Conservation (phyloP, 2,113 vertebrate genomes). For the Jacana jacana region DNA sequence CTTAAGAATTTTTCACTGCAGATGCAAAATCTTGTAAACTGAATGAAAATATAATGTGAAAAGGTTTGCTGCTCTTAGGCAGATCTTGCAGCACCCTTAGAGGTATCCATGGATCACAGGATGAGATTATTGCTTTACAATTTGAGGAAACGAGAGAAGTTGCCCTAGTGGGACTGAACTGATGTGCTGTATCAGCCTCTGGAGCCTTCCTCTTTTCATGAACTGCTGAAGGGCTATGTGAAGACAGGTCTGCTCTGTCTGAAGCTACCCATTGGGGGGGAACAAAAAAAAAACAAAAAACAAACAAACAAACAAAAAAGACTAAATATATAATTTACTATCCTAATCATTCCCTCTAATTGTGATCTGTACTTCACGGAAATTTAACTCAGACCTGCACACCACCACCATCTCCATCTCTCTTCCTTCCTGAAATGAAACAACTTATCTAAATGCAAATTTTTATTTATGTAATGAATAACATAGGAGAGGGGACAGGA, state of each 20-base stretch:
- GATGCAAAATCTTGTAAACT: not conserved
- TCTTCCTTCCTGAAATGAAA: not conserved
- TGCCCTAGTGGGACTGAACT: not conserved
- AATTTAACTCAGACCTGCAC: fast-evolving
- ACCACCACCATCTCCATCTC: no score
- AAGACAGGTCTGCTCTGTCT: not conserved
- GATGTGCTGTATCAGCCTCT: fast-evolving
- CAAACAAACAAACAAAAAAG: no score
- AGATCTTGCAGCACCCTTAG: not conserved
- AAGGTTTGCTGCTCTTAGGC: not conserved
- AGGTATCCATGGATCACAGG: not conserved
- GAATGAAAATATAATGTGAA: not conserved
- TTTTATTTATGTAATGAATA: not conserved
- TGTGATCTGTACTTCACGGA: not conserved
- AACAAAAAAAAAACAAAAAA: no score
- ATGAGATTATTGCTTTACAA: not conserved
- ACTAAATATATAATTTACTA: not conserved
- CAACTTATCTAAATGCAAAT: not conserved
- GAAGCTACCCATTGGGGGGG: not conserved
- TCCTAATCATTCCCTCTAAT: not conserved
- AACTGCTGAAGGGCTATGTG: not conserved
- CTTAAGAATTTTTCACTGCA: not conserved
- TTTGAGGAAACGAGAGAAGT: not conserved
- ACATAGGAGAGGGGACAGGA: not conserved
- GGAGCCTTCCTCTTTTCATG: not conserved